phyloP scores from a whole-genome alignment of 2,888 invertebrate genomes.

The Synergus japonicus region DNA sequence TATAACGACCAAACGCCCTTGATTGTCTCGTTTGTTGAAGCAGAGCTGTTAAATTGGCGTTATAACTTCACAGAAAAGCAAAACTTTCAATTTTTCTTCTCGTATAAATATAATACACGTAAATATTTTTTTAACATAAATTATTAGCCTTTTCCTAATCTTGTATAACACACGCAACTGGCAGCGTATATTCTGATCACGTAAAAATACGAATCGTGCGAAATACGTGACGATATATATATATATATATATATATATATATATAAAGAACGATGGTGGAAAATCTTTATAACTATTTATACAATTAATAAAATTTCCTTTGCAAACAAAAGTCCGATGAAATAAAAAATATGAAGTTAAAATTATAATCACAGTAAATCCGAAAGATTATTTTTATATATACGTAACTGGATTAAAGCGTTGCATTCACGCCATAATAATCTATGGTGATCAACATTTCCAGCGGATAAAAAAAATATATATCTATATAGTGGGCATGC shows the following conservation, averaged over 20 bases:
- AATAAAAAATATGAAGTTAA: too few species aligned
- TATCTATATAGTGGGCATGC: too few species aligned
- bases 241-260: background rate
- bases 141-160: background rate
- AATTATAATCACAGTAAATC: too few species aligned
- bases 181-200: background rate
- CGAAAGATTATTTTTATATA: too few species aligned
- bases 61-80: background rate
- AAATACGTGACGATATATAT: background rate
- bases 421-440: too few species aligned
- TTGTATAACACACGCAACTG: background rate
- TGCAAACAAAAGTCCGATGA: background rate
- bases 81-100: background rate
- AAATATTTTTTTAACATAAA: background rate
- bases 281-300: background rate
- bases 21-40: background rate
- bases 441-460: too few species aligned
- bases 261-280: background rate
- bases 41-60: background rate
- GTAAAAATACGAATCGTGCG: slow-evolving; percentile 4
- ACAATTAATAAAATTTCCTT: background rate
- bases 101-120: background rate
- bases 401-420: too few species aligned
- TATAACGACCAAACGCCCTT: background rate
- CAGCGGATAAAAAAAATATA: too few species aligned